Evolutionary conservation across 2,888 invertebrate species (phyloP).

Genomic region (Acleris laterana): DNA sequence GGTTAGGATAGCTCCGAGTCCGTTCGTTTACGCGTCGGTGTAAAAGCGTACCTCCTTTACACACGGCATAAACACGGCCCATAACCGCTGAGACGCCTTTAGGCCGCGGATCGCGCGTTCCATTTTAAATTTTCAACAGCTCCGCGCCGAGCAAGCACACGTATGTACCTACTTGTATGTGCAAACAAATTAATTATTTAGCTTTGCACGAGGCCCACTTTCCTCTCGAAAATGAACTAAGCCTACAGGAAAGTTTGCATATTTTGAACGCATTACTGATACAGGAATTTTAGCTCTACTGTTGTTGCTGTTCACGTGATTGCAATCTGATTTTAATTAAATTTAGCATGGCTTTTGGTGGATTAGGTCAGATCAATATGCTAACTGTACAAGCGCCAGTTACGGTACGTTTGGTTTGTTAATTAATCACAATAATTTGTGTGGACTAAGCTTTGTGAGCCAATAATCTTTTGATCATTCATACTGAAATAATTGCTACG

Average conservation of each 20-base stretch:
- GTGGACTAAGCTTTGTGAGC: background rate
- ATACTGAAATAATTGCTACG: no score
- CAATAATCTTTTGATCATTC: conserved; percentile 5
- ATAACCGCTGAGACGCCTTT: conserved; percentile 57
- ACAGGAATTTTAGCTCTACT: conserved; percentile 10
- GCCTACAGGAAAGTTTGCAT: conserved; percentile 52
- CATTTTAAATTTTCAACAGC: conserved; percentile 68
- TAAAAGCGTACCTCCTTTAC: conserved; percentile 39
- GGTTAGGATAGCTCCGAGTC: no score
- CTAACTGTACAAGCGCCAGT: conserved; percentile 22
- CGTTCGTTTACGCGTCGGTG: conserved; percentile 17
- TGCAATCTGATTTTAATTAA: conserved; percentile 8
- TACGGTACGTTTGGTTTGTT: conserved; percentile 9
- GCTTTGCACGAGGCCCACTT: conserved; percentile 43
- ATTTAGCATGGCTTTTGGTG: background rate
- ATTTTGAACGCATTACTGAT: conserved; percentile 39
- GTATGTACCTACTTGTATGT: conserved; percentile 61
- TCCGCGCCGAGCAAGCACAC: conserved; percentile 48
- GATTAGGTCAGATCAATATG: conserved; percentile 17
- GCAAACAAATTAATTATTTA: conserved; percentile 77
- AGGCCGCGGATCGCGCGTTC: conserved; percentile 51
- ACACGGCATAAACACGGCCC: conserved; percentile 48
- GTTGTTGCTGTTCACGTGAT: conserved; percentile 1
- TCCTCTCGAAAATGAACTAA: conserved; percentile 57
- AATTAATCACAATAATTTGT: conserved; percentile 7